Percentiles rank a stretch among this genome's conserved stretches.
Evolutionary conservation across 2,797 vertebrate species (phyloP).

Genomic region (Eulemur mongoz): DNA sequence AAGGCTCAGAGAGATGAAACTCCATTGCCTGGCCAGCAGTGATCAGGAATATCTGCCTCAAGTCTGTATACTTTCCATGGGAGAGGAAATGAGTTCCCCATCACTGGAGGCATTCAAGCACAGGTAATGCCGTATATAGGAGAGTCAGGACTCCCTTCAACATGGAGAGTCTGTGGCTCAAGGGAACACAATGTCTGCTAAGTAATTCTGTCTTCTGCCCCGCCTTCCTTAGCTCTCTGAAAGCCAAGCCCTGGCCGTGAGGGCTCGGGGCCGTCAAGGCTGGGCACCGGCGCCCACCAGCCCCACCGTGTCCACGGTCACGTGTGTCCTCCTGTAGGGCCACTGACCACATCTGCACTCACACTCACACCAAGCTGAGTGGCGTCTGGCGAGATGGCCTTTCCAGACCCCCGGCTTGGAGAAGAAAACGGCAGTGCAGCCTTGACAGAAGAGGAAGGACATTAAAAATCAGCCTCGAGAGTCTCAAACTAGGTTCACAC

Average conservation of each 20-base stretch:
- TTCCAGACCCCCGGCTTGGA: background rate
- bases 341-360: background rate
- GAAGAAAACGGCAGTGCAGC: background rate
- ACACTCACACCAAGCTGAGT: background rate
- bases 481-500: background rate
- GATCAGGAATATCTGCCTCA: background rate
- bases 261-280: background rate
- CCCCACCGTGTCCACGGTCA: background rate
- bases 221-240: background rate
- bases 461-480: background rate
- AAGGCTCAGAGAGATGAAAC: slow-evolving; percentile 2
- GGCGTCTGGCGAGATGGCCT: background rate
- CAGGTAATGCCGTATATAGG: background rate
- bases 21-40: background rate
- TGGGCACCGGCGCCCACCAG: background rate
- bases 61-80: background rate
- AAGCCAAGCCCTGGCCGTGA: background rate
- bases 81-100: background rate
- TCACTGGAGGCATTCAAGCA: background rate
- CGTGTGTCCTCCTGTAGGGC: background rate
- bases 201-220: background rate
- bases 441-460: background rate
- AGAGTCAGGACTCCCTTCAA: background rate
- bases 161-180: background rate
- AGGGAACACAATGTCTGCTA: background rate